Conservation (phyloP, 1,140 invertebrate species). For the Sarcophaga bullata region DNA sequence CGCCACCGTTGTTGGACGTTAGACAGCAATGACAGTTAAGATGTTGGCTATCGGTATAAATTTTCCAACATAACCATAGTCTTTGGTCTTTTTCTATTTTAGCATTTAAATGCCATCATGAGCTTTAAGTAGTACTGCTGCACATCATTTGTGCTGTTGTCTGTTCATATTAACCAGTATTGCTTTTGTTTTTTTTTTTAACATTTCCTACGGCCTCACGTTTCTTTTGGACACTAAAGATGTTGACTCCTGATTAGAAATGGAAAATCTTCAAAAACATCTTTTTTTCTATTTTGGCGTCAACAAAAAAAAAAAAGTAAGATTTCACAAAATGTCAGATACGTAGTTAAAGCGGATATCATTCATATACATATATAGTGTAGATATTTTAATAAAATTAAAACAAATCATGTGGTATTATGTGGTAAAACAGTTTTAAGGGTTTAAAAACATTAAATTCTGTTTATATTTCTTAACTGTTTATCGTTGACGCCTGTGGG, state of each 20-base stretch:
- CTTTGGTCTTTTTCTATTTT: conserved; percentile 3
- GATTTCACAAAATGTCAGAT: neutral
- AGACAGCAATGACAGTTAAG: conserved; percentile 21
- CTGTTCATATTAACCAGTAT: neutral
- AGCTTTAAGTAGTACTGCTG: conserved; percentile 13
- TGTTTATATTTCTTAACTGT: too few species aligned
- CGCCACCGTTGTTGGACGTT: conserved; percentile 14
- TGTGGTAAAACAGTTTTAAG: too few species aligned
- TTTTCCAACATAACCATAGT: neutral
- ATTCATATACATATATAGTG: neutral
- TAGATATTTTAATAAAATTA: too few species aligned
- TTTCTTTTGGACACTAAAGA: conserved; percentile 36
- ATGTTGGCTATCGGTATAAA: neutral
- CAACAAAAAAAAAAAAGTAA: neutral
- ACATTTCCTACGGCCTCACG: conserved; percentile 35
- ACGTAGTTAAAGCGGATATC: neutral
- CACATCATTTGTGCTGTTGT: conserved; percentile 24
- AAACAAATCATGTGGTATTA: too few species aligned
- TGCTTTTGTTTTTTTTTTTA: conserved; percentile 8
- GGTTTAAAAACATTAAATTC: too few species aligned
- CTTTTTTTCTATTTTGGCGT: neutral
- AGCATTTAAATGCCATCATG: conserved; percentile 13
- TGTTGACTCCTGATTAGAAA: conserved; percentile 36
- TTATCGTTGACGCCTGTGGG: too few species aligned
- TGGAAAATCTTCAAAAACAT: conserved; percentile 20